Base-by-base conservation (phyloP, 37 sponge, comb jelly and placozoan genomes). In the Agelas oroides region DNA sequence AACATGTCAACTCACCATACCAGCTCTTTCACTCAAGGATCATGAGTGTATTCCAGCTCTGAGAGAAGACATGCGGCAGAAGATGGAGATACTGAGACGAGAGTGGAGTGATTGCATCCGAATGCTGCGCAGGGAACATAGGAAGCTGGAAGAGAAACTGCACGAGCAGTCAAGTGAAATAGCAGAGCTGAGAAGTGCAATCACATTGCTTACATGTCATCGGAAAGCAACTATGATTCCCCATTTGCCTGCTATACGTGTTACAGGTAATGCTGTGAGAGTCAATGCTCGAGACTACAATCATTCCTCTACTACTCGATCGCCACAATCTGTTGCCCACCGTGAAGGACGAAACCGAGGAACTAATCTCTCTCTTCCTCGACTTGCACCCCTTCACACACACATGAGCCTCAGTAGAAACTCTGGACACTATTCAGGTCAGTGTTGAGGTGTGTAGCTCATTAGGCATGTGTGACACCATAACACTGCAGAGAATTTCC, bases 311-410 rank as follows among this genome's bases (percentile, higher is more conserved):
- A 60, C 25, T 19, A 31, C 35, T 77, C 37, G 53, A 73, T 23
- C 23, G n/a, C 35, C 28, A 27, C 53, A 41, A 25, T 11, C 64
- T 2, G 27, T 62, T 28, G 13, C 64, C 28, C 27, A 12, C 28
- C 64, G 30, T 31, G 71, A 28, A 34, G 21, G 25, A 61, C 37
- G 56, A 18, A 59, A 27, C 24, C 11, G 59, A 16, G 56, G 65
- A 25, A 27, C 25, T 38, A 85, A 85, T 59, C 31, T 59, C 32
- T 85, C 86, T 3, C 71, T 85, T 0, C 86, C 86, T 24, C 67
- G 86, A 14, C 70, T 85, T 52, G 86, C 78, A 60, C 86, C 86
- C 23, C 77, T 85, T 20, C 86, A 85, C 70, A 85, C 77, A 23
- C 86, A 77, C 59, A 85, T 85, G 86, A 85, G 38, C 30, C 66